Evolutionary conservation across 1,140 invertebrate species (phyloP), one percentile per base, ranked within the genome.

Genomic region (Magallana gigas): DNA sequence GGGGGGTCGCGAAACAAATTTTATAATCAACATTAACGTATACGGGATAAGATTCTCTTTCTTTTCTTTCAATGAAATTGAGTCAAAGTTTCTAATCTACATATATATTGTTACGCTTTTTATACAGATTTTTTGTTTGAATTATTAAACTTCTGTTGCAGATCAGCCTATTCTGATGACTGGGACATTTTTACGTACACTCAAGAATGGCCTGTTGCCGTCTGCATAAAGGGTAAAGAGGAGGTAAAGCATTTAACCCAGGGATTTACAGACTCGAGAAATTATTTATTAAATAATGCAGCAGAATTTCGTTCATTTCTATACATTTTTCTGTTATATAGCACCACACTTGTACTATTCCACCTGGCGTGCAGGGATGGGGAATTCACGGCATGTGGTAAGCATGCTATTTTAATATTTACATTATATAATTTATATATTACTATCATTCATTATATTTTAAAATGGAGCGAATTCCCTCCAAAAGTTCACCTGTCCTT

Each of bases 121-220:
- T 48, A 4, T 48, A 4, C 1, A 48, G 36, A 48, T 48, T 48
- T 36, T 36, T 36, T 36, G 36, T 36, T 36, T 3, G 36, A 5
- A 36, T 5, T 48, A 48, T 48, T 48, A 48, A 0, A 48, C 2
- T 48, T 48, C 36, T 48, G 0, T 48, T 57, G 14, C 16, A 68
- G 84, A 5, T 68, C 29, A n/a, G 68, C 60, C 14, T 56, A 29
- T 36, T 48, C 62, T 57, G 60, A 85, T 80, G 85, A 86, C 18
- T 86, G 85, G 85, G 85, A 86, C 16, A 86, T 86, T 58, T 86
- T 86, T 23, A 86, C 85, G 12, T 86, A 71, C 29, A 86, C 85
- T 12, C 85, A 86, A 71, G 85, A 86, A n/a, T 86, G 85, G 85
- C 85, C 85, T 29, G 85, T 86, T 1, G 85, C 85, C n/a, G 85